phyloP scores from a whole-genome alignment of 2,797 vertebrate species.

The Lacerta bilineata region DNA sequence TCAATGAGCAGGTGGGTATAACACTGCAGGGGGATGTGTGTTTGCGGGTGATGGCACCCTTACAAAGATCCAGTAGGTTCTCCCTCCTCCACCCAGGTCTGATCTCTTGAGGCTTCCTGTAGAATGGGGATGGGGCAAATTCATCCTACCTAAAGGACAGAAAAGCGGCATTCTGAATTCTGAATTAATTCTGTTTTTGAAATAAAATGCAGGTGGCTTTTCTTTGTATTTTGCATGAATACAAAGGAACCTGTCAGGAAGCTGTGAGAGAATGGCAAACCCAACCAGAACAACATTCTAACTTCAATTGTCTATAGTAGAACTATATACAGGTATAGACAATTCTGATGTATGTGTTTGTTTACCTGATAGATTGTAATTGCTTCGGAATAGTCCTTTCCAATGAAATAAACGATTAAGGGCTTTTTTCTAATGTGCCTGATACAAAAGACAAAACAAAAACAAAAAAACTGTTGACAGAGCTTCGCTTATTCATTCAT shows the following conservation, averaged over 20 bases:
- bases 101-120: no score
- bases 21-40: no score
- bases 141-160: no score
- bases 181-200: background rate
- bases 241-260: background rate
- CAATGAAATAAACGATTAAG: background rate
- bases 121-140: no score
- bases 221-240: background rate
- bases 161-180: background rate
- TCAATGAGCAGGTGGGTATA: no score
- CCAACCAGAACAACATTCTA: slow-evolving; percentile 11
- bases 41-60: no score
- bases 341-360: no score
- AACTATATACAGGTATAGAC: background rate
- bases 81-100: no score
- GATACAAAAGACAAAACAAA: background rate
- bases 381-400: background rate
- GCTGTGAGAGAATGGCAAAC: background rate
- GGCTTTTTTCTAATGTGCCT: background rate
- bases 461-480: background rate
- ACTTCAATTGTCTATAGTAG: background rate
- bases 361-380: background rate
- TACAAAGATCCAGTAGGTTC: no score
- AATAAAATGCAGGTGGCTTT: background rate
- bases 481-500: no score